Evolutionary conservation across 2,888 invertebrate genomes (phyloP), one percentile per base, ranked within the genome.

Genomic region (Drosophila barbarae): DNA sequence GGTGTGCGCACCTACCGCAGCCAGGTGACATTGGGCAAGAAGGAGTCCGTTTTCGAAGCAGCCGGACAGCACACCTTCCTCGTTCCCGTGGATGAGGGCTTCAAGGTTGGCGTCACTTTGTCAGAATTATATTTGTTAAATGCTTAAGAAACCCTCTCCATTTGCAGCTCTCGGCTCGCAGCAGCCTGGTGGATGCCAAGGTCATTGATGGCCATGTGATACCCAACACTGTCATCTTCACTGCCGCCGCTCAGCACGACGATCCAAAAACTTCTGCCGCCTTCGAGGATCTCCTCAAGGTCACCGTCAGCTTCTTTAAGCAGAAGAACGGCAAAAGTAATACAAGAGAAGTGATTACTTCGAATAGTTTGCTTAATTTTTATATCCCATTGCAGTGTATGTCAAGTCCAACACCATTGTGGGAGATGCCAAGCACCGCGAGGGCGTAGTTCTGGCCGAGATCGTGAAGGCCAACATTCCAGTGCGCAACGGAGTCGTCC

Each of bases 151-250:
- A 26, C 8, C 10, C 15, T n/a, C 12, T 15, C 23, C 9, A 12
- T 6, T 18, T 47, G 5, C 41, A 94, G 94, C 93, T 93, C 66
- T 91, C 92, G 23, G 92, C 93, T 10, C 91, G 94, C 70, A 93
- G 93, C 32, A 93, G 94, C 79, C 91, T 94, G 81, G 94, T 97
- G 66, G 96, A 96, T 88, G 93, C 91, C 47, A 95, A 95, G 88
- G 95, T 96, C 58, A 93, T 97, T 69, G 96, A 96, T 87, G 96
- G 96, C 0, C 97, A 98, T 88, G 94, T 98, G 55, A 95, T 98
- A 76, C 95, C 96, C 0, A 93, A 94, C 85, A 93, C 94, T 86
- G 96, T 96, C 26, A 92, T 97, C 59, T 97, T 97, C 90, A 96
- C 96, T 0, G 92, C 94, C 73, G 95, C 96, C 15, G 95, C 95